These are phyloP conservation scores for Micoletzkya japonica DNA, from an alignment of 2,888 invertebrate species.

Conservation along the genomic window DNA sequence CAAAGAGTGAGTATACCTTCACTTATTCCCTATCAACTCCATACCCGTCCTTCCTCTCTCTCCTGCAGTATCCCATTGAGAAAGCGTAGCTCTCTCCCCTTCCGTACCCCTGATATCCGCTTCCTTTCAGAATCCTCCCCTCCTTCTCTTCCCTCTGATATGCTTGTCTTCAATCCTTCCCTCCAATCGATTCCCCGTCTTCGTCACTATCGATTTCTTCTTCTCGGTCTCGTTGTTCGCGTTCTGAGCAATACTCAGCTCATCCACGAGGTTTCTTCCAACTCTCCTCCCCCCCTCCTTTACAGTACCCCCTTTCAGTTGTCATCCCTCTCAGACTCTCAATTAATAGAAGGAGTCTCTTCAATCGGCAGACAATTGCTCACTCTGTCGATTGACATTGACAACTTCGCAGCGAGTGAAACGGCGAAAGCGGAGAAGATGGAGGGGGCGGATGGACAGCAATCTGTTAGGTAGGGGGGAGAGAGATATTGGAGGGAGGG, in stretches of 20 bases:
- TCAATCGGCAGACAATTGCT: constrained; percentile 49
- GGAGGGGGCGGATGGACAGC: constrained; percentile 29
- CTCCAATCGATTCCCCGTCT: constrained; percentile 78
- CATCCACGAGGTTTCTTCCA: constrained; percentile 29
- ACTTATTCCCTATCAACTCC: no score
- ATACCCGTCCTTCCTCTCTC: no score
- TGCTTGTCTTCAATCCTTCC: constrained; percentile 72
- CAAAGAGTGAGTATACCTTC: no score
- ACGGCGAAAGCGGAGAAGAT: constrained; percentile 36
- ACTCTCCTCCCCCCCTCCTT: background rate
- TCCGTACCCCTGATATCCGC: background rate
- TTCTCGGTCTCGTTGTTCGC: constrained; percentile 76
- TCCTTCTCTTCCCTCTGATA: constrained; percentile 26
- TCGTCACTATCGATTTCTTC: constrained; percentile 81
- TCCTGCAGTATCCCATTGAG: no score
- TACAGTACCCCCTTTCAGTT: constrained; percentile 35
- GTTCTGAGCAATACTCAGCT: constrained; percentile 73
- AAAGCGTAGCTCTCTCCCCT: no score
- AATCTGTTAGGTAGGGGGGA: constrained; percentile 23
- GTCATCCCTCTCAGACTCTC: constrained; percentile 44
- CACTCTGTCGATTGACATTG: constrained; percentile 45
- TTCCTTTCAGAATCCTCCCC: background rate
- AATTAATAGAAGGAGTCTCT: constrained; percentile 40
- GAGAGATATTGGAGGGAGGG: no score
- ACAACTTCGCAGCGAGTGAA: constrained; percentile 48